Evolutionary conservation across 1,140 invertebrate genomes (phyloP).

Genomic region (Sesamia nonagrioides): DNA sequence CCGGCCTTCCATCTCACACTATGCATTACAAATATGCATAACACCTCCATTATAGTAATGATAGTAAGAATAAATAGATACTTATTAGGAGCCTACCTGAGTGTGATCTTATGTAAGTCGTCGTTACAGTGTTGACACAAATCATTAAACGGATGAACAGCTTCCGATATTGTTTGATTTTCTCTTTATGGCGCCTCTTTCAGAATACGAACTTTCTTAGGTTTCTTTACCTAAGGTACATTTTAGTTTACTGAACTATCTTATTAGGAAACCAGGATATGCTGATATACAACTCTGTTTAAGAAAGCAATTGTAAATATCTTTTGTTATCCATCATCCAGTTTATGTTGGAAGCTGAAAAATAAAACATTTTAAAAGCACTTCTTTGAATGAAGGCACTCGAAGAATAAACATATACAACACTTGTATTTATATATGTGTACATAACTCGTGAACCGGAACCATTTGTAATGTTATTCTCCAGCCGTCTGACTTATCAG

Average conservation of each 20-base stretch:
- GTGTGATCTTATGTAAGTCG: background rate
- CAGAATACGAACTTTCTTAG: background rate
- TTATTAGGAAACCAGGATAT: too few relatives aligned
- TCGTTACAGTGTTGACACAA: conserved; percentile 21
- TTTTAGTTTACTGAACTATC: too few relatives aligned
- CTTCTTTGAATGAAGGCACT: background rate
- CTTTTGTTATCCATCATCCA: too few relatives aligned
- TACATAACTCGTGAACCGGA: background rate
- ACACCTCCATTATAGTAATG: conserved; percentile 18
- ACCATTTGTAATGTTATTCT: background rate
- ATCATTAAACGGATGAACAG: background rate
- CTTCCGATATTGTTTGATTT: background rate
- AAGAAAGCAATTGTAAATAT: too few relatives aligned
- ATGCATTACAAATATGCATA: background rate
- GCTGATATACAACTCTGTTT: too few relatives aligned
- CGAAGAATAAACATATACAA: background rate
- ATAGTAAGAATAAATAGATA: background rate
- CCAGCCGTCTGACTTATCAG: background rate
- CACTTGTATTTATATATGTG: background rate
- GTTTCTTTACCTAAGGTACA: background rate
- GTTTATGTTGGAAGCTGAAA: too few relatives aligned
- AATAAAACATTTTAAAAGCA: background rate
- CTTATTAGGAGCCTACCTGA: background rate
- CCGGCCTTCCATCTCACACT: conserved; percentile 32
- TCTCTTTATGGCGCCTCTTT: background rate